Conservation (phyloP, 2,797 vertebrate genomes). For the Octomys mimax region DNA sequence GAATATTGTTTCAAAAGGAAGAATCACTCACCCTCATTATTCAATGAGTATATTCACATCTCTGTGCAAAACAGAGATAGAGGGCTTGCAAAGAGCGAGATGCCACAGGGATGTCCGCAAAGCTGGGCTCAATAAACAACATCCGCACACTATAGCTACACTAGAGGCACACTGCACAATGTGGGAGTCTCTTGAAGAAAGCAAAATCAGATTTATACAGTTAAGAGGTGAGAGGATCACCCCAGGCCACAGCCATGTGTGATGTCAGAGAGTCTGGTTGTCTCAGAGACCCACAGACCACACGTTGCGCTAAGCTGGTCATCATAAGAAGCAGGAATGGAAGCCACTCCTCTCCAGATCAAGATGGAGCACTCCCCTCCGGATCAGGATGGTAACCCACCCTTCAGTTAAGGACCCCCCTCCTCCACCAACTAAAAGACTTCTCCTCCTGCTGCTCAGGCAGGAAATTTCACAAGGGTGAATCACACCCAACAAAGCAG, state of each 20-base stretch:
- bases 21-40: not conserved
- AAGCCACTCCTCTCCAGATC: not conserved
- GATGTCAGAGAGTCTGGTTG: not conserved
- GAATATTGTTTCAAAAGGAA: not conserved
- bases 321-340: not conserved
- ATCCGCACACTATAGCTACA: not conserved
- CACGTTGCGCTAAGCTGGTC: not conserved
- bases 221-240: not conserved
- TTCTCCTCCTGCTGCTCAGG: conserved; percentile 36
- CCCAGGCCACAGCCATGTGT: not conserved
- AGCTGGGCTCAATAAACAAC: not conserved
- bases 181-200: not conserved
- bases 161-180: too few species aligned
- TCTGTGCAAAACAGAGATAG: not conserved
- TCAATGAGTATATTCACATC: not conserved
- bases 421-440: not conserved
- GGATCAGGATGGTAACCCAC: not conserved
- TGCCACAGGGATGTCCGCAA: not conserved
- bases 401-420: not conserved
- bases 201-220: not conserved
- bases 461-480: conserved; percentile 71
- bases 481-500: conserved; percentile 52
- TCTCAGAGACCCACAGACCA: not conserved
- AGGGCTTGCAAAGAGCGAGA: not conserved
- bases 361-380: not conserved